These are phyloP conservation scores for Pseudopipra pipra DNA, from an alignment of 2,113 vertebrate genomes.

Conservation along the genomic window DNA sequence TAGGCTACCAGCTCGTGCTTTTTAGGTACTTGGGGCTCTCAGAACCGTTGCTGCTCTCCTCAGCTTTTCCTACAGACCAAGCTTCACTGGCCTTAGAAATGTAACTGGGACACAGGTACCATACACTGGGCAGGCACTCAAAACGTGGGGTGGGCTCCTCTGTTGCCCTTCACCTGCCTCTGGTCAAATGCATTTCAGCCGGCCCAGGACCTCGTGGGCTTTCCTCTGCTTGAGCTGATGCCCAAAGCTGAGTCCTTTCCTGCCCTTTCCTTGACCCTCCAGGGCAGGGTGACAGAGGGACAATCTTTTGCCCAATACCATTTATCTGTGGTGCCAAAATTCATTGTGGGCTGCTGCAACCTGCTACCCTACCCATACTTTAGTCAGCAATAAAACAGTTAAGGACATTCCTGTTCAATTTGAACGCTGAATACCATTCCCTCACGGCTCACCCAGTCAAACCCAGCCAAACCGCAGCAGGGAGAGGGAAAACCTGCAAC, in stretches of 20 bases:
- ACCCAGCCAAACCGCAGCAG: neutral
- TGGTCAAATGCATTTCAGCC: rapidly evolving
- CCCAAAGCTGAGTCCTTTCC: neutral
- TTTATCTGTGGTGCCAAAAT: neutral
- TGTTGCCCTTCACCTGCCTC: neutral
- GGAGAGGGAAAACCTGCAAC: neutral
- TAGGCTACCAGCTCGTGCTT: neutral
- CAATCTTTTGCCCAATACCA: too few species aligned
- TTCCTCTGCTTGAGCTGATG: neutral
- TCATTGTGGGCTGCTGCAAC: neutral
- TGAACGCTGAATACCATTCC: neutral
- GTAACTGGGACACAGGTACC: neutral
- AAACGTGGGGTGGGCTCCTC: rapidly evolving
- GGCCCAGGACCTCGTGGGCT: neutral
- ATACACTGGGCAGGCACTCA: neutral
- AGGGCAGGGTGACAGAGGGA: neutral
- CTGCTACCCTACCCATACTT: rapidly evolving
- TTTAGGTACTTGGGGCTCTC: neutral
- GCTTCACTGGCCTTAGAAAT: neutral
- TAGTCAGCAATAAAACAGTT: neutral
- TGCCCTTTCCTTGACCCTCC: neutral
- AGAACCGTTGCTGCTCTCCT: rapidly evolving
- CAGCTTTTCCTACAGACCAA: neutral
- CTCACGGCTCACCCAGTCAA: neutral
- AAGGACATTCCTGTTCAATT: neutral